Evolutionary conservation across 2,888 invertebrate species (phyloP).

Genomic region (Resseliella maxima): DNA sequence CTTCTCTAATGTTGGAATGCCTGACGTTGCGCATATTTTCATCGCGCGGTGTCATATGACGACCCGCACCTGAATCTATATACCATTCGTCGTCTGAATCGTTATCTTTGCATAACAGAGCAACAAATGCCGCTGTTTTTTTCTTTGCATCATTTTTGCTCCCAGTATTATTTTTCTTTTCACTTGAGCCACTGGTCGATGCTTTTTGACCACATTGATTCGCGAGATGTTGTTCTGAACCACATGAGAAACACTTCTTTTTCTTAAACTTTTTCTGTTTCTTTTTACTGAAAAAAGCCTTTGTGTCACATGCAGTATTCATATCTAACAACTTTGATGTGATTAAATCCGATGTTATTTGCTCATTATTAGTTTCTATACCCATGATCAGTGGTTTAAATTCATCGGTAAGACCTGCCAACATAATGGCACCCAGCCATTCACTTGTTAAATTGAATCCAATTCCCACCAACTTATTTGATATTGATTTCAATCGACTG

Average conservation of each 20-base stretch:
- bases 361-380: not conserved
- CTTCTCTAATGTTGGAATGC: conserved; percentile 56
- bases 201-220: not conserved
- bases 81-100: conserved; percentile 59
- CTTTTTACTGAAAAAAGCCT: not conserved
- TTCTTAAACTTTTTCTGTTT: not conserved
- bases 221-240: not conserved
- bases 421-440: not conserved
- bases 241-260: not conserved
- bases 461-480: not conserved
- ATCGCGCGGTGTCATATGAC: conserved; percentile 61
- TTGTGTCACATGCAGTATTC: too few species aligned
- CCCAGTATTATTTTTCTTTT: not conserved
- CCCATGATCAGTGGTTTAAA: not conserved
- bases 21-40: conserved; percentile 55
- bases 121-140: not conserved
- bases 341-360: not conserved
- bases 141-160: not conserved
- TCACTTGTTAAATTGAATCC: not conserved
- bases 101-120: not conserved
- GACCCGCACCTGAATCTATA: conserved; percentile 62
- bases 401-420: not conserved
- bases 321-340: not conserved
- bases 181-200: not conserved
- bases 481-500: not conserved